Evolutionary conservation across 1,140 invertebrate genomes (phyloP).

Genomic region (Piezodorus guildinii): DNA sequence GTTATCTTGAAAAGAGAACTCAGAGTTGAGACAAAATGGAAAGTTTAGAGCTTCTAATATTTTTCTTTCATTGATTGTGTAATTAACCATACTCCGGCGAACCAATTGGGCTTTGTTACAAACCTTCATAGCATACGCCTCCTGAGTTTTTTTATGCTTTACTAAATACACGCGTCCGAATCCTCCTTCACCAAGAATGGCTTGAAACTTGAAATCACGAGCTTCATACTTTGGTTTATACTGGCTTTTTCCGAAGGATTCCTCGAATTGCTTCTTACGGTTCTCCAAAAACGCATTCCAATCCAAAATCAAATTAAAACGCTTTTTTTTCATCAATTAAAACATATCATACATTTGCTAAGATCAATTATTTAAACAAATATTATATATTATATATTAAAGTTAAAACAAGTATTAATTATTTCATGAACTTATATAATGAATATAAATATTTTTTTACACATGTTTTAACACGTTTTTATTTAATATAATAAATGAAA

Average conservation of each 20-base stretch:
- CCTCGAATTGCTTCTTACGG: neutral
- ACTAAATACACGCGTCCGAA: constrained; percentile 81
- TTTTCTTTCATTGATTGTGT: constrained; percentile 75
- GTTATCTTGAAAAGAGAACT: constrained; percentile 77
- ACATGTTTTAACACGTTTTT: no score
- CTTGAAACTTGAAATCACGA: constrained; percentile 32
- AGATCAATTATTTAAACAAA: no score
- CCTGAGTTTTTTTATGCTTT: constrained; percentile 41
- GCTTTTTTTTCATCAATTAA: no score
- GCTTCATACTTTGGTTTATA: constrained; percentile 14
- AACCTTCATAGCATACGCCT: constrained; percentile 82
- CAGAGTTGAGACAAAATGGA: constrained; percentile 70
- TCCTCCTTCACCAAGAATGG: constrained; percentile 76
- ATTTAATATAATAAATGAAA: no score
- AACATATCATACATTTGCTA: no score
- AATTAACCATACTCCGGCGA: constrained; percentile 71
- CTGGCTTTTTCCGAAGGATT: constrained; percentile 37
- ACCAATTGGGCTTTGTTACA: constrained; percentile 78
- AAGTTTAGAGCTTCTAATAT: constrained; percentile 69
- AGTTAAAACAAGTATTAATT: no score
- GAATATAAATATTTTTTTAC: no score
- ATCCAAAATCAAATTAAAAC: neutral
- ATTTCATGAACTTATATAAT: no score
- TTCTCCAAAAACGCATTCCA: constrained; percentile 5
- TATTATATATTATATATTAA: no score